Evolutionary conservation across 2,888 invertebrate species (phyloP).

Genomic region (Lasioglossum zephyrum): DNA sequence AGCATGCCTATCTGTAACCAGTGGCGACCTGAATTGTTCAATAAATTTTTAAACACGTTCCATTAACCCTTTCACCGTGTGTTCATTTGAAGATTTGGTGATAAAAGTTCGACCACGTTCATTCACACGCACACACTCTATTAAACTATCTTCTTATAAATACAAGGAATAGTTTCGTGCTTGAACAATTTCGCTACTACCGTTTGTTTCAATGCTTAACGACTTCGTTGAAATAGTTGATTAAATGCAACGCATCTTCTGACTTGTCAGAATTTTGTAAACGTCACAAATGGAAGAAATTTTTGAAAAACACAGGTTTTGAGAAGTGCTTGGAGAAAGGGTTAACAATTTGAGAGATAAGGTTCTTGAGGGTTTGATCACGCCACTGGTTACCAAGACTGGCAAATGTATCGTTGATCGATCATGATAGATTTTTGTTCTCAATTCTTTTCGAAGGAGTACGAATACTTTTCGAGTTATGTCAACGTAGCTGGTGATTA

Average conservation of each 20-base stretch:
- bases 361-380: background rate
- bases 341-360: background rate
- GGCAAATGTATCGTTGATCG: constrained; percentile 28
- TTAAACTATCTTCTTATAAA: no score
- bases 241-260: no score
- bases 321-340: background rate
- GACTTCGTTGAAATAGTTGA: no score
- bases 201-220: no score
- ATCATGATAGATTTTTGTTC: background rate
- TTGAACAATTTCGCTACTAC: no score
- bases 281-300: no score
- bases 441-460: constrained; percentile 15
- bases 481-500: background rate
- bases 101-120: no score
- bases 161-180: no score
- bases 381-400: constrained; percentile 48
- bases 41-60: background rate
- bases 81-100: background rate
- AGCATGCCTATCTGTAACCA: constrained; percentile 27
- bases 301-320: no score
- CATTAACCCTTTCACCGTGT: background rate
- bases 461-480: background rate
- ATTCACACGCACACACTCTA: no score
- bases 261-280: no score
- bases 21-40: constrained; percentile 36